Conservation (phyloP, 2,888 invertebrate species). For the Lomographa bimaculata region DNA sequence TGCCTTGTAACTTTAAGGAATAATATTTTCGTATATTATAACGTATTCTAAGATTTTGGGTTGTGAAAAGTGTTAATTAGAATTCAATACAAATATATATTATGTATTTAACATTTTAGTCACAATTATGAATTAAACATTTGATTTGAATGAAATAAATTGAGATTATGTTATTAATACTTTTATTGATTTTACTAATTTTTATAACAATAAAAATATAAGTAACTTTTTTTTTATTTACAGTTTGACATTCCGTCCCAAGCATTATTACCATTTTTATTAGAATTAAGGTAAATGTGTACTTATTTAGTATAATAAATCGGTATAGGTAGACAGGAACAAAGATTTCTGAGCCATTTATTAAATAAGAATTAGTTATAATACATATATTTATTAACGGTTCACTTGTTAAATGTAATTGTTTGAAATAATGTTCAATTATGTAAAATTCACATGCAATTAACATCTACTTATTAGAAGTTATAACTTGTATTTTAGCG, state of each 20-base stretch:
- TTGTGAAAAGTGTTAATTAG: constrained; percentile 23
- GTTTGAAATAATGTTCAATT: constrained; percentile 24
- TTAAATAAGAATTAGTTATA: constrained; percentile 35
- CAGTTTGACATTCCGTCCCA: constrained; percentile 64
- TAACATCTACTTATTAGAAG: constrained; percentile 60
- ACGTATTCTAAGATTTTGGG: constrained; percentile 24
- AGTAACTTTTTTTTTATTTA: constrained; percentile 37
- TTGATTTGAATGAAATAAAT: constrained; percentile 37
- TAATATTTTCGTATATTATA: constrained; percentile 10
- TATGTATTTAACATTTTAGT: constrained; percentile 11
- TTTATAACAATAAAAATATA: constrained; percentile 28
- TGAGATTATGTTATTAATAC: constrained; percentile 32
- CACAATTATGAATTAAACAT: constrained; percentile 38
- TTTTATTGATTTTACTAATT: constrained; percentile 27
- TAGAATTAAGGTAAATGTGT: constrained; percentile 28
- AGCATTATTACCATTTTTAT: constrained; percentile 67
- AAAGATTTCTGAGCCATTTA: constrained; percentile 49
- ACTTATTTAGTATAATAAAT: constrained; percentile 25
- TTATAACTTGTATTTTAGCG: constrained; percentile 67
- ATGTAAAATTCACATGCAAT: constrained; percentile 28
- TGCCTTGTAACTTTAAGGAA: constrained; percentile 23
- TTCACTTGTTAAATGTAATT: constrained; percentile 25
- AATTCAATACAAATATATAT: constrained; percentile 1
- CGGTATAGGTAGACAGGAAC: constrained; percentile 36
- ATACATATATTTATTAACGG: constrained; percentile 33